Conservation (phyloP, 2,797 vertebrate species). For the Chromis chromis region DNA sequence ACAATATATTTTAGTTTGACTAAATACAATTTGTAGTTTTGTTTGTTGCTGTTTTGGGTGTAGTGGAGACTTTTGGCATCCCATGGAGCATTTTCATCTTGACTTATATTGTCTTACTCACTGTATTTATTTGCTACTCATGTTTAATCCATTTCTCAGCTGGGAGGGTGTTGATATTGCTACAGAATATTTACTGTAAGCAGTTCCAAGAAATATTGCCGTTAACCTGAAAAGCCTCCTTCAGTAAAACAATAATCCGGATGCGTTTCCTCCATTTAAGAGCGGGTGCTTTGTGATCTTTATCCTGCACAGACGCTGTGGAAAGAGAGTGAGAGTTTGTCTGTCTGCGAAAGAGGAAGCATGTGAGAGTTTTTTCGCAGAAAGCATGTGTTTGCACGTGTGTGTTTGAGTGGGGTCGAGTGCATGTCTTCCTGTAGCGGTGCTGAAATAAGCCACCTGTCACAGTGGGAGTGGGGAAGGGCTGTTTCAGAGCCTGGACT, state of each 20-base stretch:
- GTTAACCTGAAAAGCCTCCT: background rate
- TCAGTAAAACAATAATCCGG: slow-evolving; percentile 33
- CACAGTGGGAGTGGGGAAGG: slow-evolving; percentile 40
- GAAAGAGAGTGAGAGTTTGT: slow-evolving; percentile 1
- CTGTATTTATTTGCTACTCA: background rate
- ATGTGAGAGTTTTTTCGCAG: slow-evolving; percentile 7
- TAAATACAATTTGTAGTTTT: background rate
- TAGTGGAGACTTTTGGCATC: background rate
- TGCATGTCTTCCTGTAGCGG: slow-evolving; percentile 49
- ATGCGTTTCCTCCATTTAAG: slow-evolving; percentile 63
- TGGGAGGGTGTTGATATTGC: background rate
- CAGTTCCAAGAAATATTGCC: background rate
- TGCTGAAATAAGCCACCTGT: slow-evolving; percentile 79
- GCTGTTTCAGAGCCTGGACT: slow-evolving; percentile 16
- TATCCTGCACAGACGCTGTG: background rate
- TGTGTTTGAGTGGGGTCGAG: slow-evolving; percentile 53
- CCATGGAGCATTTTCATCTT: background rate
- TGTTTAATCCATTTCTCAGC: background rate
- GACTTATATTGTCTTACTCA: background rate
- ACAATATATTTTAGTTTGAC: background rate
- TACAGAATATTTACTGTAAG: slow-evolving; percentile 3
- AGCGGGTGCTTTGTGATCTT: slow-evolving; percentile 21
- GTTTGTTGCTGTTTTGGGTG: background rate
- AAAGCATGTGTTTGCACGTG: slow-evolving; percentile 7
- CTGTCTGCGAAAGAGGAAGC: background rate